Base-by-base conservation (phyloP, 2,797 vertebrate genomes). In the Morus bassanus region DNA sequence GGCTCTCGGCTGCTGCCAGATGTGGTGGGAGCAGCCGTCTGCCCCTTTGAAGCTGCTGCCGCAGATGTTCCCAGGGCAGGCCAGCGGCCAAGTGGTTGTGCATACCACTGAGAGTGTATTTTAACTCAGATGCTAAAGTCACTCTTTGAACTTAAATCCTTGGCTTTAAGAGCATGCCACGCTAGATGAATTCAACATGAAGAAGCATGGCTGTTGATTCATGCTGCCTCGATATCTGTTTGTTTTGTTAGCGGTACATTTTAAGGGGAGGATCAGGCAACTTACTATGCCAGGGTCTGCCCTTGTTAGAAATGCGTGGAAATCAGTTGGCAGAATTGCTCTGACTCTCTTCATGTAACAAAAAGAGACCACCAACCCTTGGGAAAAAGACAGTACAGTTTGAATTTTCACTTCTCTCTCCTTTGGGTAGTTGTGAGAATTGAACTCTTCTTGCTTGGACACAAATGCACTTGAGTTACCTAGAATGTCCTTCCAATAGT, bases 71-170 rank as follows among this genome's bases (percentile, higher is more conserved):
- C 57, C 1, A 2, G 8, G 37, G 37, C 0, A 3, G 74, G 86
- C 87, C 39, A 8, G 64, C 0, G 0, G 72, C 93, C 92, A 91
- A 94, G 70, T 3, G 27, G 31, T n/a, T 75, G 43, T 5, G 8
- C 85, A 23, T 90, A 65, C 59, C 13, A 2, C 69, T 11, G 35
- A 27, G 90, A 92, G 54, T 4, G 72, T 75, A 41, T 85, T 93
- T 89, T 75, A 92, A 91, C 95, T 95, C 81, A 80, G 39, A 65
- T 63, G 76, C 53, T 94, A 16, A 93, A 94, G 91, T 92, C n/a
- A 12, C 28, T 79, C 90, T 80, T 91, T 91, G 91, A 95, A 86
- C 91, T 91, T 84, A 68, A 94, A 81, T 89, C 48, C 72, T 85
- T 78, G 77, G 61, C 61, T 86, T 89, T 89, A 76, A 87, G 72